Conservation (phyloP, 2,113 vertebrate species). For the Apteryx owenii region DNA sequence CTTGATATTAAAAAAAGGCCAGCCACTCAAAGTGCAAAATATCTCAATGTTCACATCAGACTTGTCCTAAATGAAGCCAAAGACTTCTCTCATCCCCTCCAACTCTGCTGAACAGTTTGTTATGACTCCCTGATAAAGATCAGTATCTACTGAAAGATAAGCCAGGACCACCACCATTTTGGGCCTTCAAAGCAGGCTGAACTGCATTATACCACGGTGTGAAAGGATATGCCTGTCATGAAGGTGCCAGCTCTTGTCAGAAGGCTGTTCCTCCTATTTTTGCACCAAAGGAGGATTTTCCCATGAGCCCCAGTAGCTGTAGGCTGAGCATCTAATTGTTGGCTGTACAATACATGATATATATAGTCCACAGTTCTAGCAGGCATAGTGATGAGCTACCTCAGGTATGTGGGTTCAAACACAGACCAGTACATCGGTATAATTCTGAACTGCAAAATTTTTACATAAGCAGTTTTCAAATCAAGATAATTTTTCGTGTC, state of each 20-base stretch:
- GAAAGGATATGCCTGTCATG: slow-evolving; percentile 73
- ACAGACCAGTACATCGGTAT: not conserved
- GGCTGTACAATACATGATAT: accelerated
- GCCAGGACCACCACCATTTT: slow-evolving; percentile 66
- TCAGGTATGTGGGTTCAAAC: accelerated
- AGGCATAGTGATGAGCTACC: accelerated
- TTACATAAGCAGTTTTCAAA: not conserved
- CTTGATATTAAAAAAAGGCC: not conserved
- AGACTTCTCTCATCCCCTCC: slow-evolving; percentile 26
- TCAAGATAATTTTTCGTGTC: not conserved
- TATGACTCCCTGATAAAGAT: slow-evolving; percentile 77
- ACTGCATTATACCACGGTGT: slow-evolving; percentile 67
- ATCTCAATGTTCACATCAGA: not conserved
- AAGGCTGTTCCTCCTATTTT: slow-evolving; percentile 42
- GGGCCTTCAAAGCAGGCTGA: slow-evolving; percentile 74
- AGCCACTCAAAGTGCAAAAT: not conserved
- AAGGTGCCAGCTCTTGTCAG: slow-evolving; percentile 37
- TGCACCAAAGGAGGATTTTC: not conserved
- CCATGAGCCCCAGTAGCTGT: not conserved
- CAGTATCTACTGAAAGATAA: slow-evolving; percentile 75
- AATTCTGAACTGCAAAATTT: not conserved
- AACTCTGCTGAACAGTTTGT: slow-evolving; percentile 59
- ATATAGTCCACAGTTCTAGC: accelerated
- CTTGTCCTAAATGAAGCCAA: not conserved
- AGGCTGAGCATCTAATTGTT: not conserved